Base-by-base conservation (phyloP, 2,797 vertebrate species). In the Moxostoma hubbsi region DNA sequence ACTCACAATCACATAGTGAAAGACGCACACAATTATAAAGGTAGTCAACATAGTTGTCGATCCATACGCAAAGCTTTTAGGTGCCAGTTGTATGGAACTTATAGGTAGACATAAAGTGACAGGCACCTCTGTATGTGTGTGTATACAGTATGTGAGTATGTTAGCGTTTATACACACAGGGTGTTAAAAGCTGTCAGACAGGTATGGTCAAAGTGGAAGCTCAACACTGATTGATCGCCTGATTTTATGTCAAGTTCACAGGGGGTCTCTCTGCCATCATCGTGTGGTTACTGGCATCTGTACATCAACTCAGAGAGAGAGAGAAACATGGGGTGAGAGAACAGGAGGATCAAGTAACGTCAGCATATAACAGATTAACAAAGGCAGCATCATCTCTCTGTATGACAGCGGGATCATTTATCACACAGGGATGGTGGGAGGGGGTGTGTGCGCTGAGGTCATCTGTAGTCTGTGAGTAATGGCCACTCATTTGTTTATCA, bases 171-270 rank as follows among this genome's bases (percentile, higher is more conserved):
- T 83, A 81, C 75, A 83, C 71, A 85, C 55, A 53, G 86, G 85
- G 87, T 86, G 90, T 90, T 88, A 88, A 85, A 89, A 91, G 91
- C 92, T 92, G 91, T 91, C 93, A 93, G 88, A 67, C 90, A 89
- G 91, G 88, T 91, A 89, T 61, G 89, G 87, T 89, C 89, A 88
- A 79, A 87, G 85, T 90, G 85, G 84, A 88, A 91, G 91, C 87
- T 58, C 77, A 87, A 88, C 86, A 65, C 74, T 95, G 93, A 95
- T 94, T 93, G 93, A 95, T 94, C 83, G 87, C 77, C 0, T 81
- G 47, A 89, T 93, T 93, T 94, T 93, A 92, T 87, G 87, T 82
- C 84, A 87, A 93, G 93, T 94, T 93, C 92, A 93, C 82, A 73
- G 92, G 91, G 92, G 93, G 93, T 93, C 90, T 93, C 90, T 92